Percentiles rank a stretch among this genome's conserved stretches.
Evolutionary conservation across 2,888 invertebrate species (phyloP).

Genomic region (Eupithecia abbreviata): DNA sequence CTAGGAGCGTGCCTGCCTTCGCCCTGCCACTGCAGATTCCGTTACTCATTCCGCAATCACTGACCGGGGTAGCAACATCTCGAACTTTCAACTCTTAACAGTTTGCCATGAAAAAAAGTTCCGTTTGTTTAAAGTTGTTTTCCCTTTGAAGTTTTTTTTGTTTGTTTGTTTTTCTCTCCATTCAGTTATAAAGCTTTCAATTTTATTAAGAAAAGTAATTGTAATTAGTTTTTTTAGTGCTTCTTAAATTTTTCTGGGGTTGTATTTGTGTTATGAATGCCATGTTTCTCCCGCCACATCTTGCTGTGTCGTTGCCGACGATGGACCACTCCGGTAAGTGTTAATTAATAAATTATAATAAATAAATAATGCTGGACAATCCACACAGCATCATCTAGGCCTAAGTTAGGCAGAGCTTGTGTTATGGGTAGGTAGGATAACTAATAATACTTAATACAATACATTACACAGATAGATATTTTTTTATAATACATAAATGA

Average conservation of each 20-base stretch:
- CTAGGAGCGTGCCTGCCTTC: background rate
- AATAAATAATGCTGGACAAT: too few relatives aligned
- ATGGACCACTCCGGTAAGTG: conserved; percentile 51
- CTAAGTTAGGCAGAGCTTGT: too few relatives aligned
- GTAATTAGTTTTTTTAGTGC: background rate
- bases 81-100: background rate
- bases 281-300: conserved; percentile 48
- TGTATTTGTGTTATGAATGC: conserved; percentile 47
- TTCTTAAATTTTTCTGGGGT: background rate
- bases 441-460: too few relatives aligned
- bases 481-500: too few relatives aligned
- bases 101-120: background rate
- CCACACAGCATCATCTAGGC: too few relatives aligned
- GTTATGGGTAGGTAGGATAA: too few relatives aligned
- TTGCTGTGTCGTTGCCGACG: conserved; percentile 38
- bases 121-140: background rate
- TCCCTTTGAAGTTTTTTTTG: too few relatives aligned
- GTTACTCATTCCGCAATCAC: conserved; percentile 61
- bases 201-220: conserved; percentile 8
- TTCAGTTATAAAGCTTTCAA: background rate
- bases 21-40: conserved; percentile 61
- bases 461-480: too few relatives aligned
- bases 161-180: background rate
- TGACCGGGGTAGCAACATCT: conserved; percentile 32
- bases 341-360: background rate